Conservation (phyloP, 2,888 invertebrate genomes). For the Ophion slaviceki region DNA sequence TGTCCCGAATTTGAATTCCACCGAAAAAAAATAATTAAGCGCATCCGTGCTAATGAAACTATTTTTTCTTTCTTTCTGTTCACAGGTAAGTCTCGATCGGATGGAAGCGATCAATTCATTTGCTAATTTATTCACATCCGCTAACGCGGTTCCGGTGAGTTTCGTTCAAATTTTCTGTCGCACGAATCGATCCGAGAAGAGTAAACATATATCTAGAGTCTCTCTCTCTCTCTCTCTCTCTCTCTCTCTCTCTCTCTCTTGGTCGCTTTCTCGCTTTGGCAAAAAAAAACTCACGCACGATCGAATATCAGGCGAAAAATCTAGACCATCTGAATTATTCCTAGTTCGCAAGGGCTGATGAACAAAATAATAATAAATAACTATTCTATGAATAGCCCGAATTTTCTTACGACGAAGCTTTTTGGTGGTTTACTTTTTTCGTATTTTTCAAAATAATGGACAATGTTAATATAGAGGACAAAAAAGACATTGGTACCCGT, state of each 20-base stretch:
- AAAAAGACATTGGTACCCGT: too few species aligned
- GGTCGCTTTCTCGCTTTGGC: background rate
- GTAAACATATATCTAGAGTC: background rate
- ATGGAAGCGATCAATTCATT: background rate
- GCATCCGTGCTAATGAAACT: background rate
- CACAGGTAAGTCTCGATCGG: constrained; percentile 44
- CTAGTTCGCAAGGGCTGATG: too few species aligned
- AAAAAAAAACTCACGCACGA: background rate
- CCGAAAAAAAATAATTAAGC: background rate
- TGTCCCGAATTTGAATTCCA: too few species aligned
- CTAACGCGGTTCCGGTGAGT: constrained; percentile 25
- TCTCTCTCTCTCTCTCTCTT: background rate
- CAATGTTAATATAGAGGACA: too few species aligned
- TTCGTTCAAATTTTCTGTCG: background rate
- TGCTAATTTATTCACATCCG: background rate
- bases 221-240: background rate
- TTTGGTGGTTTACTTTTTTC: too few species aligned
- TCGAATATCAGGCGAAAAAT: background rate
- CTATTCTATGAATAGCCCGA: too few species aligned
- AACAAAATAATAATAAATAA: too few species aligned
- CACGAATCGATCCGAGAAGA: background rate
- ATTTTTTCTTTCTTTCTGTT: constrained; percentile 35
- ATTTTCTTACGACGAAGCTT: too few species aligned
- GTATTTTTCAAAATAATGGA: too few species aligned
- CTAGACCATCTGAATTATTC: too few species aligned